Percentiles rank a stretch among this genome's conserved stretches.
These are phyloP conservation scores for Hirtodrosophila alboralis DNA, from an alignment of 2,888 invertebrate genomes.

Conservation along the genomic window DNA sequence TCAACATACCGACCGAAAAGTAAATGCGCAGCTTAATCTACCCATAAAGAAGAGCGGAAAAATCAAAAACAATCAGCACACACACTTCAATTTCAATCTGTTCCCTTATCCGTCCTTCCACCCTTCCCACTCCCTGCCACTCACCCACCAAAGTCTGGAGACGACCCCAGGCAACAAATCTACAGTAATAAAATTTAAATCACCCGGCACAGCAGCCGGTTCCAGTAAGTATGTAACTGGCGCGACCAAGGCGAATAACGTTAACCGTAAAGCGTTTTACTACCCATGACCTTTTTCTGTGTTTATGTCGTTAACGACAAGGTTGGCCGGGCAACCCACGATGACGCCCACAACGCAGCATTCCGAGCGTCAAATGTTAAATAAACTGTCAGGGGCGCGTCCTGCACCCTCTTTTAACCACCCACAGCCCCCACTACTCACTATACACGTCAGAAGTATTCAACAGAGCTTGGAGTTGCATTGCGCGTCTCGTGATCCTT, in stretches of 20 bases:
- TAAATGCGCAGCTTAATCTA: constrained; percentile 73
- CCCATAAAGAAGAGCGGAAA: constrained; percentile 20
- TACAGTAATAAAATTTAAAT: constrained; percentile 81
- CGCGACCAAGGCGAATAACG: constrained; percentile 43
- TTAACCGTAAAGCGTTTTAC: constrained; percentile 47
- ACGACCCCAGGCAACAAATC: constrained; percentile 59
- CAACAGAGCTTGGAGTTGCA: constrained; percentile 8
- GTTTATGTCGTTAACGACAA: constrained; percentile 66
- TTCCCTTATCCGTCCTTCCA: constrained; percentile 4
- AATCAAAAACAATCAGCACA: constrained; percentile 69
- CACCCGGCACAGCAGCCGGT: constrained; percentile 61
- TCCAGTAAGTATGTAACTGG: constrained; percentile 37
- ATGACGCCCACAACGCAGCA: constrained; percentile 42
- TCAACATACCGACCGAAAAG: constrained; percentile 47
- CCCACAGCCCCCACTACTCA: constrained; percentile 4
- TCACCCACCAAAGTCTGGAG: constrained; percentile 14
- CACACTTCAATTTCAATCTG: constrained; percentile 68
- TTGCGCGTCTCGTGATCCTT: constrained; percentile 42
- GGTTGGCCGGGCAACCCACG: constrained; percentile 51
- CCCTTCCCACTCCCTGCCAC: constrained; percentile 13
- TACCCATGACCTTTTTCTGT: constrained; percentile 44
- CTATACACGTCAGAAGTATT: too few species aligned
- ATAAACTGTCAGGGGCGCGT: constrained; percentile 52
- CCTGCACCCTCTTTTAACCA: constrained; percentile 14
- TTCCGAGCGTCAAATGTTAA: constrained; percentile 50